A percentile compares a stretch with the other conserved stretches of the same genome.
phyloP scores from a whole-genome alignment of 2,797 vertebrate species.

The Bufotes viridis region DNA sequence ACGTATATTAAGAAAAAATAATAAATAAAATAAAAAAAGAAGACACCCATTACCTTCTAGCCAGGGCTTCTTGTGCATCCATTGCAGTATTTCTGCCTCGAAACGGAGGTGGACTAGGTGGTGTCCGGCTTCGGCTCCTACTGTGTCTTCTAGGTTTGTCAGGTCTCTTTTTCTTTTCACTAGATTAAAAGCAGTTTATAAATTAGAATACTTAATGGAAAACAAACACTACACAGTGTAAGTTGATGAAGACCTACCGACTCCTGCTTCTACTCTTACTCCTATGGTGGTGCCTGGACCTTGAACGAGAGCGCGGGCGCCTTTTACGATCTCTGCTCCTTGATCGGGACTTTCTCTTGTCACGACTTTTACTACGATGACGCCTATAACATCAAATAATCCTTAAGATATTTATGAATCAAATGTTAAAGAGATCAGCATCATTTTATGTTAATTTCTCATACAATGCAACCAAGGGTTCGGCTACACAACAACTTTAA shows the following conservation, averaged over 20 bases:
- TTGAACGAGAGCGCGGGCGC: slow-evolving; percentile 85
- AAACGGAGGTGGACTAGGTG: slow-evolving; percentile 81
- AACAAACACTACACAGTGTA: background rate
- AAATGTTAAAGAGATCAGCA: background rate
- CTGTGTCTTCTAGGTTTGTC: slow-evolving; percentile 90
- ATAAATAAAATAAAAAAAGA: background rate
- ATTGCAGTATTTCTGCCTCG: slow-evolving; percentile 95
- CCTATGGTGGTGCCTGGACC: slow-evolving; percentile 89
- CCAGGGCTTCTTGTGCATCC: slow-evolving; percentile 97
- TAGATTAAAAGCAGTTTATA: slow-evolving; percentile 62
- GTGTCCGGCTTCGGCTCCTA: slow-evolving; percentile 85
- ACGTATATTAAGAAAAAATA: slow-evolving; percentile 13
- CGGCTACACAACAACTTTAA: too few relatives aligned
- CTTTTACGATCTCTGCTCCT: slow-evolving; percentile 87
- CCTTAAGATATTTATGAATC: slow-evolving; percentile 9
- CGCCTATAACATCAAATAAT: slow-evolving; percentile 75
- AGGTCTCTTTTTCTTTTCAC: slow-evolving; percentile 89
- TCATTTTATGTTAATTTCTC: background rate
- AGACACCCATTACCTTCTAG: slow-evolving; percentile 82
- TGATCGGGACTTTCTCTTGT: slow-evolving; percentile 86
- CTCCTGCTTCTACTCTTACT: slow-evolving; percentile 88
- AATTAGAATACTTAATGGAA: background rate
- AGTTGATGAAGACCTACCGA: slow-evolving; percentile 68
- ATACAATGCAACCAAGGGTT: background rate
- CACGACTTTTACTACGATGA: slow-evolving; percentile 90